Evolutionary conservation across 2,888 invertebrate genomes (phyloP).

Genomic region (Catocala sponsa): DNA sequence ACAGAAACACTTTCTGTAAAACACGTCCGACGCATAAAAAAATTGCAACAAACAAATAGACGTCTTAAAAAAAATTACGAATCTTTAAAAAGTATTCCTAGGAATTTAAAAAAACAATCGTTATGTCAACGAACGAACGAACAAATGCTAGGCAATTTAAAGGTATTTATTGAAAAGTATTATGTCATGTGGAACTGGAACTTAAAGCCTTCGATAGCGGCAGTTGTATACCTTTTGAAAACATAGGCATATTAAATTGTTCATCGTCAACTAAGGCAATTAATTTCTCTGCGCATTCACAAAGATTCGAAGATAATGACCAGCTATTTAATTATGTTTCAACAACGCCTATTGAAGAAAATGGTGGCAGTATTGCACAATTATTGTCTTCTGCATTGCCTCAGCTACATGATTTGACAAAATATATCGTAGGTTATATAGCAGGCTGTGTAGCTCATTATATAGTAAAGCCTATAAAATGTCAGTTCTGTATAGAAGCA

Average conservation of each 20-base stretch:
- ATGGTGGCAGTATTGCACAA: slow-evolving; percentile 7
- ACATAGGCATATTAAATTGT: slow-evolving; percentile 30
- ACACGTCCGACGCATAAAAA: too few species aligned
- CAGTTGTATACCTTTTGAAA: slow-evolving; percentile 37
- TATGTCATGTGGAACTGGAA: slow-evolving; percentile 36
- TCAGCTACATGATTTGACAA: slow-evolving; percentile 6
- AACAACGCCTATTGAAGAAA: slow-evolving; percentile 6
- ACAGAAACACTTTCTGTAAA: too few species aligned
- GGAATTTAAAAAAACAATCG: too few species aligned
- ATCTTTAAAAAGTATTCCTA: too few species aligned
- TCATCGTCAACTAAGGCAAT: slow-evolving; percentile 26
- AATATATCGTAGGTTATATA: slow-evolving; percentile 12
- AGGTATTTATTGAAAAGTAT: slow-evolving; percentile 30
- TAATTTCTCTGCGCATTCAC: background rate
- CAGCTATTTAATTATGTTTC: too few species aligned
- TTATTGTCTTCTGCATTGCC: slow-evolving; percentile 7
- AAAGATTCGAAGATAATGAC: background rate
- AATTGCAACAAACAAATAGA: too few species aligned
- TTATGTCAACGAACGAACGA: too few species aligned
- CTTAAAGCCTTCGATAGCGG: slow-evolving; percentile 33
- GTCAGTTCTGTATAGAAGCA: too few species aligned
- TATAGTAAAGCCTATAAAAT: too few species aligned
- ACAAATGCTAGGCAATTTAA: slow-evolving; percentile 34
- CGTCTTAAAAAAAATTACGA: too few species aligned
- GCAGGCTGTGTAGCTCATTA: slow-evolving; percentile 14